A percentile compares a stretch with the other conserved stretches of the same genome.
phyloP scores from a whole-genome alignment of 2,797 vertebrate genomes.

The Falco berigora region DNA sequence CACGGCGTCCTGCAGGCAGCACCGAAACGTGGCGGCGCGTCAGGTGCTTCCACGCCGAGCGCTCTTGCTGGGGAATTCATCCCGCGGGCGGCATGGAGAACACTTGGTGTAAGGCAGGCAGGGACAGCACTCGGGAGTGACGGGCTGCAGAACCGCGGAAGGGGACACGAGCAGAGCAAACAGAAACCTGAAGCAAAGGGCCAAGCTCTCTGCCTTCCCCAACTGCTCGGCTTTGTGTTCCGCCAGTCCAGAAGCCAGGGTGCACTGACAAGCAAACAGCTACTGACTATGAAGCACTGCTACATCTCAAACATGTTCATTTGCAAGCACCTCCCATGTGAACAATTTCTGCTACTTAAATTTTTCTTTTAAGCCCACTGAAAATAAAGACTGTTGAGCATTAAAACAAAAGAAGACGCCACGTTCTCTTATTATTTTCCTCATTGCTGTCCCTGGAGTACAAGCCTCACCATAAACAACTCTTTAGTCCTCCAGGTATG shows the following conservation, averaged over 20 bases:
- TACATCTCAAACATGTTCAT: neutral
- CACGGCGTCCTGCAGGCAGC: neutral
- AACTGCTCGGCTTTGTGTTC: neutral
- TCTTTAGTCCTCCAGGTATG: neutral
- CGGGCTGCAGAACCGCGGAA: neutral
- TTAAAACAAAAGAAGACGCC: neutral
- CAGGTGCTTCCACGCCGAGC: neutral
- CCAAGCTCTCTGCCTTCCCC: neutral
- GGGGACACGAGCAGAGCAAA: neutral
- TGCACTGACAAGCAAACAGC: neutral
- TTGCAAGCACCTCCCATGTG: neutral
- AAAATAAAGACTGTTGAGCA: neutral
- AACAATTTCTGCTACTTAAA: neutral
- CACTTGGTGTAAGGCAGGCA: neutral
- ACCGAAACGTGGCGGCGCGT: neutral
- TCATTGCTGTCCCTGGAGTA: neutral
- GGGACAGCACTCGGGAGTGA: neutral
- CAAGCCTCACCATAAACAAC: neutral
- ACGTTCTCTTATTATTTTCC: neutral
- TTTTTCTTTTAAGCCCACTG: neutral
- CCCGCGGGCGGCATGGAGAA: neutral
- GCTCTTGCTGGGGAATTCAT: neutral
- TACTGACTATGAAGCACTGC: neutral
- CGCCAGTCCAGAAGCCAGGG: neutral
- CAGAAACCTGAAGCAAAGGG: neutral